Evolutionary conservation across 2,113 vertebrate genomes (phyloP).

Genomic region (Pachyramphus minor): DNA sequence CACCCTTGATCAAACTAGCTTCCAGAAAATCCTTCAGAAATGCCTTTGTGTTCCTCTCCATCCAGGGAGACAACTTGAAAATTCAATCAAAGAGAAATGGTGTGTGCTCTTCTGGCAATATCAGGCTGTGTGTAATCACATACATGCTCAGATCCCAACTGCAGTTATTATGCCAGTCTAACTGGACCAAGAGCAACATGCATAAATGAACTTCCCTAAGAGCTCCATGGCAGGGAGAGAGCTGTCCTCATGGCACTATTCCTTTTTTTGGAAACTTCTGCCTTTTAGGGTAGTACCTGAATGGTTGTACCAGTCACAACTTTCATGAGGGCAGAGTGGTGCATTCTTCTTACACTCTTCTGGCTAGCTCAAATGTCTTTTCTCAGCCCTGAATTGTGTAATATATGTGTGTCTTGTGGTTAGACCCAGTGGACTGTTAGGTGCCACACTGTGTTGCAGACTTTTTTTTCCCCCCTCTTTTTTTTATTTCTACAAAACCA

Average conservation of each 20-base stretch:
- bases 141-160: background rate
- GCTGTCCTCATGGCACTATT: background rate
- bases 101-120: background rate
- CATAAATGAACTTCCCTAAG: background rate
- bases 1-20: background rate
- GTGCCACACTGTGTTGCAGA: background rate
- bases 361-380: background rate
- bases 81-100: background rate
- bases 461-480: background rate
- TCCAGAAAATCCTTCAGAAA: background rate
- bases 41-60: background rate
- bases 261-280: background rate
- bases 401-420: background rate
- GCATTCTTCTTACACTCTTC: background rate
- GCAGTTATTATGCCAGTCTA: background rate
- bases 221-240: background rate
- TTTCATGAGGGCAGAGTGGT: background rate
- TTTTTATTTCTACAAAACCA: background rate
- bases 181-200: background rate
- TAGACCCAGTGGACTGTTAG: background rate
- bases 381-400: background rate
- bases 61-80: background rate
- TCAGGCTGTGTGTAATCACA: background rate
- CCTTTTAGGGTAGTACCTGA: background rate
- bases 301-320: background rate